Evolutionary conservation across 2,113 vertebrate species (phyloP).

Genomic region (Acanthochromis polyacanthus): DNA sequence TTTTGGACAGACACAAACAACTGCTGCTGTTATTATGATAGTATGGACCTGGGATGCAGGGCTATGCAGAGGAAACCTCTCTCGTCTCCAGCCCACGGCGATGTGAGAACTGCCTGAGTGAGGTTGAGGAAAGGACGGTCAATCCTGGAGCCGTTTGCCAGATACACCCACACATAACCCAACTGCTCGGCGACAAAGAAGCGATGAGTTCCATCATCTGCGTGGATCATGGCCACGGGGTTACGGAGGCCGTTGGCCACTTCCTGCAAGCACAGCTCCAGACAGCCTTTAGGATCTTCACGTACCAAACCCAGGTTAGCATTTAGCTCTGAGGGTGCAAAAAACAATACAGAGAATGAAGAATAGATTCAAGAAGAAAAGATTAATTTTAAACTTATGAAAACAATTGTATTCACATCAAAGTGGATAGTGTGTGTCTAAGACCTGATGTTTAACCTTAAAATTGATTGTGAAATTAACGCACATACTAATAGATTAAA

Average conservation of each 20-base stretch:
- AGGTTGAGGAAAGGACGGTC: constrained; percentile 89
- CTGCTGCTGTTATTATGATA: not conserved
- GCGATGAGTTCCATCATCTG: constrained; percentile 86
- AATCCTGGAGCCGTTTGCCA: constrained; percentile 84
- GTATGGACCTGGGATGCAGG: constrained; percentile 82
- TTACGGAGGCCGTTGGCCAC: constrained; percentile 87
- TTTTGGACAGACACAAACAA: not conserved
- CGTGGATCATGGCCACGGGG: constrained; percentile 88
- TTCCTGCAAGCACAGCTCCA: constrained; percentile 87
- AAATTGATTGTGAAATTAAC: too few relatives aligned
- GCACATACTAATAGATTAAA: too few relatives aligned
- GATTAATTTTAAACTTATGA: too few relatives aligned
- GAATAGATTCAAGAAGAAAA: too few relatives aligned
- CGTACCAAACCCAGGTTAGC: constrained; percentile 81
- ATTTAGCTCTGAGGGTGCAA: constrained; percentile 75
- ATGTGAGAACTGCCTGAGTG: constrained; percentile 84
- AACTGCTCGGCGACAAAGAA: constrained; percentile 89
- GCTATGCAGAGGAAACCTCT: constrained; percentile 88
- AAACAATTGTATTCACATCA: too few relatives aligned
- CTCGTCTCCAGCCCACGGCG: constrained; percentile 87
- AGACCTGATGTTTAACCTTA: too few relatives aligned
- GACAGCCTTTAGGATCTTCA: constrained; percentile 82
- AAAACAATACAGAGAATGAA: not conserved
- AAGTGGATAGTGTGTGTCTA: too few relatives aligned
- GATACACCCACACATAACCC: constrained; percentile 87